Percentiles rank a stretch among this genome's conserved stretches.
Evolutionary conservation across 2,888 invertebrate genomes (phyloP).

Genomic region (Eledona agricola): DNA sequence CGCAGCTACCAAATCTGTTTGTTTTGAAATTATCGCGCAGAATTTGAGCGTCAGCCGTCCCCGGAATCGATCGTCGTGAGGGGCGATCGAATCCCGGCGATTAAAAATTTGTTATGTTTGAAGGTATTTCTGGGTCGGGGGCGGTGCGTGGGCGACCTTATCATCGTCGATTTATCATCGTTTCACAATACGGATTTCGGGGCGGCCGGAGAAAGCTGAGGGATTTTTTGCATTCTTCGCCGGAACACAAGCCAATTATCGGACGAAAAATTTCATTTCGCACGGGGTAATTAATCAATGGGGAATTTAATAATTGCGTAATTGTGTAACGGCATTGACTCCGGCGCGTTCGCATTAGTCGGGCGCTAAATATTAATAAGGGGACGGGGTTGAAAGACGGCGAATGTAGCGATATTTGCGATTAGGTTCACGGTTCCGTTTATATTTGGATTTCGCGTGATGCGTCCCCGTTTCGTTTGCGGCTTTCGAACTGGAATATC

Average conservation of each 20-base stretch:
- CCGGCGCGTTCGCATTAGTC: conserved; percentile 9
- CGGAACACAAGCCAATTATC: conserved; percentile 20
- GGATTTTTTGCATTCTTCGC: conserved; percentile 24
- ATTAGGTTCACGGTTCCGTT: conserved; percentile 22
- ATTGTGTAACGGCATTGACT: conserved; percentile 21
- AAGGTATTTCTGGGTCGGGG: conserved; percentile 26
- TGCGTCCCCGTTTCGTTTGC: conserved; percentile 20
- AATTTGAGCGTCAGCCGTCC: conserved; percentile 28
- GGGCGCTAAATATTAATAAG: conserved; percentile 11
- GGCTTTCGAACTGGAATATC: conserved; percentile 29
- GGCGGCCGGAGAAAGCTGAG: conserved; percentile 15
- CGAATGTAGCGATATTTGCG: no score
- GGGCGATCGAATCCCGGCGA: conserved; percentile 14
- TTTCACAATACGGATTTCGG: conserved; percentile 19
- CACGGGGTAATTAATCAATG: conserved; percentile 22
- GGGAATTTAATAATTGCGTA: conserved; percentile 27
- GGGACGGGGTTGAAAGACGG: no score
- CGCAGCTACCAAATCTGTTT: conserved; percentile 46
- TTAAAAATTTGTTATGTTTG: conserved; percentile 25
- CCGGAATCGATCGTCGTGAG: conserved; percentile 23
- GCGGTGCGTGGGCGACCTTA: conserved; percentile 26
- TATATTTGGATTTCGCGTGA: conserved; percentile 29
- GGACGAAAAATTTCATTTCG: conserved; percentile 21
- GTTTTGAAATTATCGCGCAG: conserved; percentile 45
- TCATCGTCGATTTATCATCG: conserved; percentile 33